phyloP scores from a whole-genome alignment of 2,113 vertebrate species.

The Pseudorasbora parva region DNA sequence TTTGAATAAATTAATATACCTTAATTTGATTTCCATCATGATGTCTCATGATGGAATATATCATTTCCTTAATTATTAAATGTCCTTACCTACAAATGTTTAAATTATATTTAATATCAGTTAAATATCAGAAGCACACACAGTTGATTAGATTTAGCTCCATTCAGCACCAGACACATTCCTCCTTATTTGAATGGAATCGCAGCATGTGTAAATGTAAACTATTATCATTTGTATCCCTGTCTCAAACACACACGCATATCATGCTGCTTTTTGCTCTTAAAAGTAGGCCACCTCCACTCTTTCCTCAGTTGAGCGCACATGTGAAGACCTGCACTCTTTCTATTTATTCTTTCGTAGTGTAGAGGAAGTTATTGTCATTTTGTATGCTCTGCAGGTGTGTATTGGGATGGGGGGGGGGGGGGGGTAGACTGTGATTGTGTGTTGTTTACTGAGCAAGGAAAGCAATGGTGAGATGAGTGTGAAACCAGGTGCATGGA shows the following conservation, averaged over 20 bases:
- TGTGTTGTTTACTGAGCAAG: conserved; percentile 22
- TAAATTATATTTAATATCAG: too few species aligned
- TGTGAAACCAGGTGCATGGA: conserved; percentile 26
- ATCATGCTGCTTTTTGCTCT: conserved; percentile 2
- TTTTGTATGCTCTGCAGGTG: conserved; percentile 12
- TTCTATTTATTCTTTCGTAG: neutral
- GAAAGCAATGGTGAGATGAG: neutral
- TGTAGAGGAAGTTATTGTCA: conserved; percentile 6
- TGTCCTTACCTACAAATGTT: too few species aligned
- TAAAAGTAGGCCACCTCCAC: neutral
- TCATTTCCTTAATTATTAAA: too few species aligned
- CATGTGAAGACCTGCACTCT: neutral
- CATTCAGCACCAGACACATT: neutral
- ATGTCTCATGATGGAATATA: too few species aligned
- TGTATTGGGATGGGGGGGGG: neutral
- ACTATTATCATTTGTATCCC: neutral
- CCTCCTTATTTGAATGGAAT: conserved; percentile 2
- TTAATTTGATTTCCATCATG: too few species aligned
- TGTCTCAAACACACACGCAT: neutral
- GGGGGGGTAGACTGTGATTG: neutral
- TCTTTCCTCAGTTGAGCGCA: neutral
- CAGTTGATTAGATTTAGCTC: neutral
- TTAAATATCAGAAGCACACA: too few species aligned
- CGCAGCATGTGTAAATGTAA: neutral
- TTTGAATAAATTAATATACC: too few species aligned